A percentile compares a stretch with the other conserved stretches of the same genome.
These are phyloP conservation scores for Leptopilina clavipes DNA, from an alignment of 1,140 invertebrate genomes.

Conservation along the genomic window DNA sequence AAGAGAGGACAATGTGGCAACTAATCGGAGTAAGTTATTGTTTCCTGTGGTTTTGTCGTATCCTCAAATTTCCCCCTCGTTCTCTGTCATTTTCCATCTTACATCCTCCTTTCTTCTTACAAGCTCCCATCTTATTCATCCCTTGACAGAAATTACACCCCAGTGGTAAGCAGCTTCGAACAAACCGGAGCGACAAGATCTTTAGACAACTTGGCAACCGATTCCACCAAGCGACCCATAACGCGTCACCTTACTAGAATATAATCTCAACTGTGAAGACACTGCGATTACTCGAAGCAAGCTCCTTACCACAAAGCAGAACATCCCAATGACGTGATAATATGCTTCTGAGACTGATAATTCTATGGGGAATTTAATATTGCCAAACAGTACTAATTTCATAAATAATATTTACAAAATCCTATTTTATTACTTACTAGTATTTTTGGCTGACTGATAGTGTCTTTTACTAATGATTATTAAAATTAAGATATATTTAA, in stretches of 20 bases:
- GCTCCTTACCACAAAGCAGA: neutral
- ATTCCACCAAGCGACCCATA: conserved; percentile 33
- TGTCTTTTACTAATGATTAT: too few species aligned
- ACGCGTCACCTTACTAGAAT: conserved; percentile 32
- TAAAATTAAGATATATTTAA: too few species aligned
- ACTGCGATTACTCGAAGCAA: conserved; percentile 23
- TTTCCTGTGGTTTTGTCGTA: conserved; percentile 38
- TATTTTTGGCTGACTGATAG: too few species aligned
- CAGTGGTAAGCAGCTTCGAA: conserved; percentile 42
- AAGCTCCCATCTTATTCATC: conserved; percentile 37
- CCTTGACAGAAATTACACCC: conserved; percentile 50
- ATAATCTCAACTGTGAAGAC: conserved; percentile 23
- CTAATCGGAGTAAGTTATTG: conserved; percentile 14
- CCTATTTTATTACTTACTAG: too few species aligned
- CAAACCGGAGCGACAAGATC: conserved; percentile 44
- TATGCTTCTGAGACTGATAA: conserved; percentile 5
- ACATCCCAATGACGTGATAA: neutral
- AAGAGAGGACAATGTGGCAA: conserved; percentile 1
- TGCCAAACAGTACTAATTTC: neutral
- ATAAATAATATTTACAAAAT: too few species aligned
- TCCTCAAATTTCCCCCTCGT: conserved; percentile 37
- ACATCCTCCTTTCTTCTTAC: neutral
- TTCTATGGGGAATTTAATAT: neutral
- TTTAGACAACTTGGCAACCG: conserved; percentile 44
- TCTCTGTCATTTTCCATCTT: conserved; percentile 42